Base-by-base conservation (phyloP, 2,797 vertebrate species). In the Xyrichtys novacula region DNA sequence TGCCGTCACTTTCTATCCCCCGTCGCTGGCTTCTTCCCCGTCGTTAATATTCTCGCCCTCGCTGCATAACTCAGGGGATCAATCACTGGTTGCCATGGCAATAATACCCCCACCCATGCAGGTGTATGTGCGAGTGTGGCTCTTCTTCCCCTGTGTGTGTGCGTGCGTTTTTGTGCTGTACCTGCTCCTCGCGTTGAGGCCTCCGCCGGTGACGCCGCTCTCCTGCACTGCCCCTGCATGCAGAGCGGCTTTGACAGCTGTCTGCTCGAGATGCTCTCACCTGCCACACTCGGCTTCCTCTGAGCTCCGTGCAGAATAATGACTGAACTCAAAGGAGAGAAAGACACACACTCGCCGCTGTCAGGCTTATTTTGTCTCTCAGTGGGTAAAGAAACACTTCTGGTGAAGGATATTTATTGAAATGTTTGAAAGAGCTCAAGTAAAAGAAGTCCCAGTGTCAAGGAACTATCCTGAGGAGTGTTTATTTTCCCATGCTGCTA, bases 51-150 rank as follows among this genome's bases (percentile, higher is more conserved):
- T 87, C 85, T 50, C 42, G 65, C 62, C 80, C 78, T 76, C 73
- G 5, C 68, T 61, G 74, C 81, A 85, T 82, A 91, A 88, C 85
- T 85, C 78, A 17, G 79, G 81, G 88, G 87, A 93, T 93, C 91
- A 91, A 85, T 93, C 89, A 88, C 59, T 25, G 78, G 93, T 93
- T 93, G 46, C 92, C 90, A 91, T 91, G 85, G 89, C 68, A 53
- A 92, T 80, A 50, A 77, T 87, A 80, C 84, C 85, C 77, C 86
- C 85, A 81, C 86, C 83, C 84, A 71, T 80, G 84, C 85, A 89
- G 81, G 85, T 85, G 75, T 47, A 3, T 58, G 75, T 31, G 46
- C 43, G 20, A 4, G 60, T 3, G 28, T 32, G 62, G 44, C 48
- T 55, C 48, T 42, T 20, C 44, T 12, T 20, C 42, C 12, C 1